phyloP scores from a whole-genome alignment of 2,797 vertebrate species.

The Zalophus californianus region DNA sequence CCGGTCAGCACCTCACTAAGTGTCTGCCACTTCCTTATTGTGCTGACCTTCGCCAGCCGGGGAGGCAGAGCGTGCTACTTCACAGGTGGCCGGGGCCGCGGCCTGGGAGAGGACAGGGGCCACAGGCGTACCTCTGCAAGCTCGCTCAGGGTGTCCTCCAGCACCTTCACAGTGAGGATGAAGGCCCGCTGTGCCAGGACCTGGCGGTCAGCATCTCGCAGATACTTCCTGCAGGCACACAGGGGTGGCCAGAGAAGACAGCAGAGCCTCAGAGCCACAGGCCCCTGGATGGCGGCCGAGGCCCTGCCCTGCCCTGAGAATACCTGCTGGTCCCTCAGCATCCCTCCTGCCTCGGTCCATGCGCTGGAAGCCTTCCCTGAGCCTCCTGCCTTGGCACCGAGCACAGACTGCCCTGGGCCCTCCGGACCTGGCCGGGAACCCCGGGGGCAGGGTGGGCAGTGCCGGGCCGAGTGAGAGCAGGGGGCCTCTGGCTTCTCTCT shows the following conservation, averaged over 20 bases:
- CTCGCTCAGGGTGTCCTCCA: conserved; percentile 97
- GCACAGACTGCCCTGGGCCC: not conserved
- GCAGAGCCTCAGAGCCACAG: not conserved
- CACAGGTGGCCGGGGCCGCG: too few species aligned
- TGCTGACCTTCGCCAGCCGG: too few species aligned
- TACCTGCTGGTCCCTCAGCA: too few species aligned
- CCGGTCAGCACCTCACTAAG: too few species aligned
- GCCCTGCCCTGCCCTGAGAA: not conserved
- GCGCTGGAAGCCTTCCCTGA: not conserved
- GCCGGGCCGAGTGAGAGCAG: not conserved
- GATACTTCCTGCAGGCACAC: conserved; percentile 93
- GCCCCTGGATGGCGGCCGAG: fast-evolving
- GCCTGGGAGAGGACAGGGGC: not conserved
- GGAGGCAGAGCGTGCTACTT: not conserved
- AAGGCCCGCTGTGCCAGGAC: conserved; percentile 98
- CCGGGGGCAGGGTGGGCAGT: not conserved
- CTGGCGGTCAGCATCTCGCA: conserved; percentile 99
- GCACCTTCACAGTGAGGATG: conserved; percentile 97
- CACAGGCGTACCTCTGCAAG: conserved; percentile 92
- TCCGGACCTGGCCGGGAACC: not conserved
- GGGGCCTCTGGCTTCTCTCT: not conserved
- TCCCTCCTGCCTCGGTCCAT: not conserved
- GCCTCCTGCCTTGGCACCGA: not conserved
- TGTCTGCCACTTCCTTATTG: too few species aligned
- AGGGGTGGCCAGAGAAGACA: not conserved